phyloP scores from a whole-genome alignment of 2,113 vertebrate genomes.

The Bufo gargarizans region DNA sequence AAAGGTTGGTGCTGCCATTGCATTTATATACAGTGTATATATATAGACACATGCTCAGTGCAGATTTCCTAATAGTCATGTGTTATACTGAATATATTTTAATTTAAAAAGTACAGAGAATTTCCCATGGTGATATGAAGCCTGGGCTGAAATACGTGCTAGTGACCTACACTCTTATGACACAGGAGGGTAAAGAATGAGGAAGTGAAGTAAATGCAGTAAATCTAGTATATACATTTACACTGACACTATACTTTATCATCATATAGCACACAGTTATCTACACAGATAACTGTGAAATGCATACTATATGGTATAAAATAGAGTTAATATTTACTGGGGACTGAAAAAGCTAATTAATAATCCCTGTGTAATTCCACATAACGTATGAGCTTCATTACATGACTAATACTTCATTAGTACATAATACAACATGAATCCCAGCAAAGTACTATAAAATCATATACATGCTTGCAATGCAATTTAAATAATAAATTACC shows the following conservation, averaged over 20 bases:
- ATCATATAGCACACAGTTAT: neutral
- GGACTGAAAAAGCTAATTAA: no score
- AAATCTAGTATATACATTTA: neutral
- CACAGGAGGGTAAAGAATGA: neutral
- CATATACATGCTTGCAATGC: no score
- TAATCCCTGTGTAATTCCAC: no score
- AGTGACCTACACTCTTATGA: neutral
- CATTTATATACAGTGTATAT: neutral
- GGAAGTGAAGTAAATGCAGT: neutral
- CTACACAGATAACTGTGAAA: neutral
- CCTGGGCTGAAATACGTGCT: neutral
- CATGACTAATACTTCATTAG: no score
- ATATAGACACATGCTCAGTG: neutral
- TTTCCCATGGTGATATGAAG: neutral
- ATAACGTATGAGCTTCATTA: no score
- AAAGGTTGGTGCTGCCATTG: no score
- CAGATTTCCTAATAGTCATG: neutral
- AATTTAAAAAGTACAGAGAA: neutral
- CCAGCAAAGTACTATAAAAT: no score
- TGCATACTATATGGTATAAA: neutral
- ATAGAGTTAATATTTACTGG: no score
- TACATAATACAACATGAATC: no score
- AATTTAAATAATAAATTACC: no score
- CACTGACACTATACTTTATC: neutral
- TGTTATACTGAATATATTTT: neutral